These are phyloP conservation scores for Siniperca chuatsi DNA, from an alignment of 2,113 vertebrate genomes.

Conservation along the genomic window DNA sequence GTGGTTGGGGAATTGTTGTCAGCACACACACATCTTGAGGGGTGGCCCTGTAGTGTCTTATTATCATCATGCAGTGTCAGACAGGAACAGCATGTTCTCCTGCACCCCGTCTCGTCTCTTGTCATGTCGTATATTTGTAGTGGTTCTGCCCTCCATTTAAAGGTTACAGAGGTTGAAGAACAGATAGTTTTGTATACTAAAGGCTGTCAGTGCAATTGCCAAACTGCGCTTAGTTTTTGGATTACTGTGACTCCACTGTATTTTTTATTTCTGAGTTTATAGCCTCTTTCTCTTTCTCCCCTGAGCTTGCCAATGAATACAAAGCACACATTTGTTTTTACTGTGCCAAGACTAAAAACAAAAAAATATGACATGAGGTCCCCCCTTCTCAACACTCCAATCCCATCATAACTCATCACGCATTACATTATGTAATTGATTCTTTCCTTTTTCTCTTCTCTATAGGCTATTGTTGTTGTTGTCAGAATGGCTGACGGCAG, in stretches of 20 bases:
- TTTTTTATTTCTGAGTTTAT: neutral
- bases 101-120: slow-evolving; percentile 15
- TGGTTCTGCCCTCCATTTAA: slow-evolving; percentile 17
- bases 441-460: neutral
- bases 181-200: neutral
- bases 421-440: neutral
- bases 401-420: neutral
- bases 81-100: slow-evolving; percentile 56
- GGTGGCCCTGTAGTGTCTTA: slow-evolving; percentile 31
- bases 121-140: slow-evolving; percentile 27
- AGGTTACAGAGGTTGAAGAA: slow-evolving; percentile 18
- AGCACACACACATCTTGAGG: slow-evolving; percentile 21
- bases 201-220: slow-evolving; percentile 8
- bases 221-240: neutral
- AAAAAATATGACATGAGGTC: neutral
- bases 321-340: neutral
- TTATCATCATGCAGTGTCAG: slow-evolving; percentile 42
- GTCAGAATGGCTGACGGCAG: neutral
- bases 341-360: neutral
- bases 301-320: neutral
- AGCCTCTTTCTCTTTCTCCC: neutral
- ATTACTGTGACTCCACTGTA: neutral
- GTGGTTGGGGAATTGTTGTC: slow-evolving; percentile 31
- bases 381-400: neutral
- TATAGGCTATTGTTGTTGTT: neutral